Base-by-base conservation (phyloP, 2,888 invertebrate species). In the Monoplex corrugatus region DNA sequence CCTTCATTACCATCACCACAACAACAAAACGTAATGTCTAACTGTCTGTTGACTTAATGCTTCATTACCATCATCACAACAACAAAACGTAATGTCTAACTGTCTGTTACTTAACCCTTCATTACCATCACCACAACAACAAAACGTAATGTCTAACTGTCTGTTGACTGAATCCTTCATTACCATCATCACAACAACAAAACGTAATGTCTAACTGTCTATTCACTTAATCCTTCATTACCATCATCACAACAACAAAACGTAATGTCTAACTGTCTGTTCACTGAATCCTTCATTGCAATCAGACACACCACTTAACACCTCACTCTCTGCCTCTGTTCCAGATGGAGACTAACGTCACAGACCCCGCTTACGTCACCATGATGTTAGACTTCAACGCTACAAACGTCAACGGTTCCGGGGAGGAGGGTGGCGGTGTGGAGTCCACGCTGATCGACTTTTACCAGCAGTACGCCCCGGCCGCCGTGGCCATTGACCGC, bases 401-500 rank as follows among this genome's bases (percentile, higher is more conserved):
- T 28, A 23, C 8, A 16, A 23, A 8, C 68, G 23, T 68, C 28
- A 86, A 87, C 50, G 40, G 23, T 1, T 40, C 50, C 57, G 38
- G 84, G 57, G 87, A 23, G 8, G 13, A 40, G 40, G 50, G 32
- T 3, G 72, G 28, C 63, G 63, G 57, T 0, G 45, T 19, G 44
- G 90, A 87, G 6, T 75, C 40, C 50, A 28, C 78, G 5, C 28
- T 90, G 35, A 86, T 86, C 19, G 83, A 88, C 8, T 44, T 89
- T 23, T 91, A 91, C 80, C 78, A 87, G 16, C 80, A 82, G n/a
- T 92, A 93, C 88, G 94, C 94, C 44, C 95, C 95, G 10, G 89
- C 91, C 1, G 93, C 93, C 0, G 90, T 95, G 3, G 89, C 92
- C 50, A 94, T 95, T 1, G 95, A 96, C 92, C 90, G 95, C 1